Evolutionary conservation across 2,888 invertebrate genomes (phyloP), one percentile per base, ranked within the genome.

Genomic region (Caradrina kadenii): DNA sequence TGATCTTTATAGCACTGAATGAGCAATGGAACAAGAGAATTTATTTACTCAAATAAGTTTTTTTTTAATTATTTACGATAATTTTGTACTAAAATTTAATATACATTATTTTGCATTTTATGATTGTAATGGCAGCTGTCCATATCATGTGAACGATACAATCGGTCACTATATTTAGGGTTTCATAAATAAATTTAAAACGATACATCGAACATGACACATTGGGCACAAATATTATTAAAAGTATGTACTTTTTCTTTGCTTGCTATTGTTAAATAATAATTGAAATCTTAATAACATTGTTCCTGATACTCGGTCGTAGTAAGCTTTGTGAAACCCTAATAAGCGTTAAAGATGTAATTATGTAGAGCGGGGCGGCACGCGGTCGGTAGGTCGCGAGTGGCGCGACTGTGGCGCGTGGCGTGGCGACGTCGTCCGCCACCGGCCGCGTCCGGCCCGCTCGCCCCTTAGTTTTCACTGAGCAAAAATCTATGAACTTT

Each of bases 11-110:
- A 92, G 94, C 94, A 94, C 92, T 94, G 94, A 93, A 94, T 91
- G 95, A 95, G 94, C 95, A 93, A 95, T 92, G 94, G 94, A 95
- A 94, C 95, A 95, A 94, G 94, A 95, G 95, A 95, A 95, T 95
- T 95, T 95, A 95, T 95, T 95, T 95, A 95, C 94, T 94, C 94
- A 93, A 93, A 93, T 95, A 94, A 94, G 94, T 93, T 94, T 93
- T 93, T n/a, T 91, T 91, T 83, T 90, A 90, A 93, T 93, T 90
- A 93, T 94, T 93, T 92, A 92, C 93, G 89, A 90, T 92, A 91
- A 88, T 90, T 90, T 94, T 94, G 91, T 93, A 94, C 91, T 92
- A 92, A 94, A 94, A 79, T 82, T 90, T 88, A 87, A 92, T 94
- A 93, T 92, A 93, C 91, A 93, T 94, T 94, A 91, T 92, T 94